Evolutionary conservation across 1,140 invertebrate species (phyloP), one percentile per base, ranked within the genome.

Genomic region (Venustaconcha ellipsiformis): DNA sequence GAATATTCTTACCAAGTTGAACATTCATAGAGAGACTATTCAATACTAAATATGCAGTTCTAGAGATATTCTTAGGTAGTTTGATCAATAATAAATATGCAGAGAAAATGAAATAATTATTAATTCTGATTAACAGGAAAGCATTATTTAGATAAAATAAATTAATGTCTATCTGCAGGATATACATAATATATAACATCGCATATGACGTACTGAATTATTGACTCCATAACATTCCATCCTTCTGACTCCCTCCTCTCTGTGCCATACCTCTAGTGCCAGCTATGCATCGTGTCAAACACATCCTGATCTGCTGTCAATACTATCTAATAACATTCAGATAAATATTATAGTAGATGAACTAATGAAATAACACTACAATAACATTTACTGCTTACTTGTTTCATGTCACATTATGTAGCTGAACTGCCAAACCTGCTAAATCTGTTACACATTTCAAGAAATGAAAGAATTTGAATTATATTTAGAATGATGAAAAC

Each of bases 211-310:
- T 48, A 60, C 48, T 20, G 83, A 59, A 11, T 71, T 60, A 57
- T 73, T 70, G 55, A 78, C 76, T 15, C 58, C 56, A 37, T 37
- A 6, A 26, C 57, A 71, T 37, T 59, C 65, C 55, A 87, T 77
- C 57, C 62, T 78, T 5, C 69, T 65, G n/a, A 79, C 64, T 63
- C 84, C 81, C 69, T 83, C 67, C 20, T 80, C 62, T 20, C 55
- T 58, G 8, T 70, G 78, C 84, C 85, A 85, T 57, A 83, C 81
- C 66, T 87, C 84, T 37, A 88, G 57, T 18, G 73, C 74, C n/a
- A 89, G 26, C 57, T 78, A 55, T 84, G 75, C 4, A 89, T 74
- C 23, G 58, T 57, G 56, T 67, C 68, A 78, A 89, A 88, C 1
- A 76, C 76, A 20, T 83, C 85, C 72, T 81, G 69, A 23, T 82